A percentile compares a stretch with the other conserved stretches of the same genome.
These are phyloP conservation scores for Eospalax fontanierii DNA, from an alignment of 2,797 vertebrate genomes.

Conservation along the genomic window DNA sequence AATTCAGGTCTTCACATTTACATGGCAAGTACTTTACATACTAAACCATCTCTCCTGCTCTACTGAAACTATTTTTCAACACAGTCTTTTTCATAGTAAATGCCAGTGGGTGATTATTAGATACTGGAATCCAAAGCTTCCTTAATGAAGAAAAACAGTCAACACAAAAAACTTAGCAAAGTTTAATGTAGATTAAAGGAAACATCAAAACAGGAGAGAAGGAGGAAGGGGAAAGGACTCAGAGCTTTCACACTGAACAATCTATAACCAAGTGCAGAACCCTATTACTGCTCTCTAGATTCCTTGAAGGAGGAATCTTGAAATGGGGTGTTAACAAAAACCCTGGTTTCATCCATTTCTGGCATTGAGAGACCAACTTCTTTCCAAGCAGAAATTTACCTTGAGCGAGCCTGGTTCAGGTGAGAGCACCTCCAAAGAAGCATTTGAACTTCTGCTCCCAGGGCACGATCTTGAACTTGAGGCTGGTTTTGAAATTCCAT, in stretches of 20 bases:
- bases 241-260: not conserved
- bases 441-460: constrained; percentile 88
- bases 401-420: constrained; percentile 87
- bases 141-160: constrained; percentile 2
- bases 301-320: not conserved
- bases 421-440: constrained; percentile 90
- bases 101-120: not conserved
- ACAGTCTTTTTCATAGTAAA: constrained; percentile 34
- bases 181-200: not conserved
- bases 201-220: not conserved
- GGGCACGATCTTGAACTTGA: constrained; percentile 87
- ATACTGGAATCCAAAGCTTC: not conserved
- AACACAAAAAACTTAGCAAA: constrained; percentile 20
- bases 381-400: constrained; percentile 87
- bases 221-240: not conserved
- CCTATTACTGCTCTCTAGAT: not conserved
- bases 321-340: not conserved
- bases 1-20: not conserved
- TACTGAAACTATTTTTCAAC: not conserved
- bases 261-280: constrained; percentile 32
- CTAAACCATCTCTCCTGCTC: no score
- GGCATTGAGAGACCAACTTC: not conserved
- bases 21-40: not conserved
- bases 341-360: not conserved
- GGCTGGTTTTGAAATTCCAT: constrained; percentile 92